Evolutionary conservation across 1,140 invertebrate species (phyloP).

Genomic region (Euwallacea fornicatus): DNA sequence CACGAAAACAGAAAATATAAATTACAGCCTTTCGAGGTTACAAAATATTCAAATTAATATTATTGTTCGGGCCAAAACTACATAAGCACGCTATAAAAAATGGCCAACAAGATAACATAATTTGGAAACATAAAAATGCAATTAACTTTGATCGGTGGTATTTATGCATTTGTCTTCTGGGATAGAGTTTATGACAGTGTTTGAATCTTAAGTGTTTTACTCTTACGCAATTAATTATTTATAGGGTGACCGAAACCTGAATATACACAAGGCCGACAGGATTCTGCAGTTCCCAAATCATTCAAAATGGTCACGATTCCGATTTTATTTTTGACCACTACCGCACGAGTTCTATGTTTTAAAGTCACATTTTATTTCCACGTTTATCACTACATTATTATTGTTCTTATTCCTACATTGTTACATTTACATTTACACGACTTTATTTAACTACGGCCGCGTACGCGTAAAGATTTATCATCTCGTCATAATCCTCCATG

Average conservation of each 20-base stretch:
- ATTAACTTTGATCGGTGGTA: constrained; percentile 27
- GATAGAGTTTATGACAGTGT: constrained; percentile 11
- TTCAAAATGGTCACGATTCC: too few relatives aligned
- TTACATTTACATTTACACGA: too few relatives aligned
- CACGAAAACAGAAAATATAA: constrained; percentile 20
- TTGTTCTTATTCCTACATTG: too few relatives aligned
- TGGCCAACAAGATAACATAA: constrained; percentile 32
- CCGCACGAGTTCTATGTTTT: too few relatives aligned
- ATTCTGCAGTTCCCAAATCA: not conserved
- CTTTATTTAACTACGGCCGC: too few relatives aligned
- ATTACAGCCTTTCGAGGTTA: constrained; percentile 5
- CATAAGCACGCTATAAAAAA: constrained; percentile 23
- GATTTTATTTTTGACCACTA: too few relatives aligned
- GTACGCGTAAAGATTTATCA: too few relatives aligned
- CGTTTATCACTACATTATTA: too few relatives aligned
- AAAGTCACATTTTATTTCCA: too few relatives aligned
- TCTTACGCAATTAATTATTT: not conserved
- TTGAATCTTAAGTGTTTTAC: constrained; percentile 13
- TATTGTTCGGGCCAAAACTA: constrained; percentile 7
- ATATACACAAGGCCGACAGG: not conserved
- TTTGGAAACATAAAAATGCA: constrained; percentile 30
- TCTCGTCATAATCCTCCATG: too few relatives aligned
- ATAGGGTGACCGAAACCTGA: not conserved
- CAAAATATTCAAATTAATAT: constrained; percentile 30
- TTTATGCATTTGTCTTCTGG: constrained; percentile 17